Evolutionary conservation across 2,797 vertebrate genomes (phyloP), one percentile per base, ranked within the genome.

Genomic region (Acanthurus lineatus): DNA sequence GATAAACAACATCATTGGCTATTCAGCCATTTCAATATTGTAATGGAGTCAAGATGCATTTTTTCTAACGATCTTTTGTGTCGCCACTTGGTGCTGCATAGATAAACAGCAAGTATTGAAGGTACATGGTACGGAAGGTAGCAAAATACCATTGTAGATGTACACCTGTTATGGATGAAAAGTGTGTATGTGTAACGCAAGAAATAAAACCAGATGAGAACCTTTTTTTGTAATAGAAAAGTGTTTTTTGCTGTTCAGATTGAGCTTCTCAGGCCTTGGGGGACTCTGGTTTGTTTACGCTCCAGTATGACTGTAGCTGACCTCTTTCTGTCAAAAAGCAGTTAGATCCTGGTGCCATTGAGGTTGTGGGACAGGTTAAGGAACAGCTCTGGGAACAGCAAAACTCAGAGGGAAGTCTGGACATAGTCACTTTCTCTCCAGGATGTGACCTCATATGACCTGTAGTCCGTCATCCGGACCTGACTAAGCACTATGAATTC

Each of bases 281-380:
- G 54, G 61, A 38, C 63, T 72, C 54, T 0, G n/a, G 69, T 63
- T 66, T 90, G 78, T 91, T 89, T 87, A 65, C 14, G 12, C 66
- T 84, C 76, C 73, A 32, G 9, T 69, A 47, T 82, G 73, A 69
- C 68, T 65, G 66, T 9, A 53, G 42, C 60, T 77, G 58, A 78
- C 75, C 81, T 48, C 44, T 81, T 5, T 32, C 49, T 60, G 68
- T 73, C 70, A 82, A 60, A 82, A 72, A 68, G 69, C 56, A 40
- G 65, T 65, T 68, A 15, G n/a, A 53, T 83, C 49, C 59, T 22
- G 78, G 71, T 84, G 75, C 73, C 28, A 2, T 74, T 73, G 76
- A 76, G 87, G 89, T 91, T 91, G 77, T 92, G 93, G 88, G 86
- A 90, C 90, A 83, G 88, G 82, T 90, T 88, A 85, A 28, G 32